Evolutionary conservation across 1,140 invertebrate genomes (phyloP).

Genomic region (Macrobrachium nipponense): DNA sequence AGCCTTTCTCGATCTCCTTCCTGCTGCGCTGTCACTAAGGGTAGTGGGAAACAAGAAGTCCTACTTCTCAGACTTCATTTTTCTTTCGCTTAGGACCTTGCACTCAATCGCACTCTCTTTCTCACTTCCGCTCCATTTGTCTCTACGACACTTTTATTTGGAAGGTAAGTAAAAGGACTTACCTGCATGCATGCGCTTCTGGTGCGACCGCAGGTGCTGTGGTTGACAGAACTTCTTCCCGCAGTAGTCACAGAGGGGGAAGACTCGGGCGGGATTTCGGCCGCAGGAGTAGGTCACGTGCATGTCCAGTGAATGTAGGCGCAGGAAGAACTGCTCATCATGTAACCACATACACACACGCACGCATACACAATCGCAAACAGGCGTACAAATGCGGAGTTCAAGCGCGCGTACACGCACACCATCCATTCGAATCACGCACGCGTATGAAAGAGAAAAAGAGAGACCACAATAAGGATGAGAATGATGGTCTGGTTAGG

Average conservation of each 20-base stretch:
- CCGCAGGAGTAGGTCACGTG: slow-evolving; percentile 82
- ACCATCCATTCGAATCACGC: slow-evolving; percentile 16
- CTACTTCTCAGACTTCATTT: no score
- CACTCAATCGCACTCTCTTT: no score
- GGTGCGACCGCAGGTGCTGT: slow-evolving; percentile 90
- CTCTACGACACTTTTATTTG: neutral
- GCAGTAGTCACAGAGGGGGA: slow-evolving; percentile 81
- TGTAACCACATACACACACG: slow-evolving; percentile 29
- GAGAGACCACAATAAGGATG: slow-evolving; percentile 47
- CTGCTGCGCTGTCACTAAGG: no score
- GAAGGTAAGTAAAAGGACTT: slow-evolving; percentile 15
- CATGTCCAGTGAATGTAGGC: slow-evolving; percentile 83
- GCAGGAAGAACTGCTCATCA: slow-evolving; percentile 76
- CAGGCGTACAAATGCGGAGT: slow-evolving; percentile 13
- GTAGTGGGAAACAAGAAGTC: no score
- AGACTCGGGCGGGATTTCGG: slow-evolving; percentile 79
- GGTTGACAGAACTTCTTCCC: slow-evolving; percentile 84
- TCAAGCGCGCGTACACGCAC: slow-evolving; percentile 9
- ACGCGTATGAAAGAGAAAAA: slow-evolving; percentile 49
- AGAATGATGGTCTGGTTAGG: slow-evolving; percentile 25
- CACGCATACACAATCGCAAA: slow-evolving; percentile 21
- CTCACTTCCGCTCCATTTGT: no score
- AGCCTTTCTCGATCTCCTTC: no score
- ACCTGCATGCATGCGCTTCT: slow-evolving; percentile 87
- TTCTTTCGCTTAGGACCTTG: no score